Percentiles rank a stretch among this genome's conserved stretches.
phyloP scores from a whole-genome alignment of 2,797 vertebrate genomes.

The Natrix natrix region DNA sequence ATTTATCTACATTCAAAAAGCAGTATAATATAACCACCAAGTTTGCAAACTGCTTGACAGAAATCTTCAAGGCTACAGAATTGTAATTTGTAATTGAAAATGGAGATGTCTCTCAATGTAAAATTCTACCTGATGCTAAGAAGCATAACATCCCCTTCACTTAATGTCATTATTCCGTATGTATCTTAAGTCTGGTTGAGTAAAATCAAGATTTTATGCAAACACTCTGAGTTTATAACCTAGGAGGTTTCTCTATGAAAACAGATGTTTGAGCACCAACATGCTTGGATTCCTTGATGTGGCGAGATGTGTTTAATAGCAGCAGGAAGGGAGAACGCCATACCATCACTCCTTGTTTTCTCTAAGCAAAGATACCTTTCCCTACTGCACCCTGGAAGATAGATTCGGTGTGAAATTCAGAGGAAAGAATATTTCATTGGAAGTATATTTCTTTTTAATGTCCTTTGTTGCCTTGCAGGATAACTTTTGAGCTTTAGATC shows the following conservation, averaged over 20 bases:
- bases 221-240: background rate
- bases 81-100: background rate
- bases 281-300: background rate
- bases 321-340: background rate
- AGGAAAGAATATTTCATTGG: background rate
- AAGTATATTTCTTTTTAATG: background rate
- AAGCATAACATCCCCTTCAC: background rate
- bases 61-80: background rate
- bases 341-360: background rate
- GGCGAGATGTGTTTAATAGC: background rate
- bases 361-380: background rate
- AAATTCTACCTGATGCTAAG: background rate
- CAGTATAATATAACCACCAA: background rate
- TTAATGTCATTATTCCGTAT: background rate
- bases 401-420: background rate
- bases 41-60: background rate
- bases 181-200: background rate
- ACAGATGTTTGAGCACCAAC: background rate
- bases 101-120: background rate
- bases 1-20: background rate
- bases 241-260: background rate
- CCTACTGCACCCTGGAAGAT: background rate
- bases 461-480: background rate
- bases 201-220: background rate
- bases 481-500: background rate